phyloP scores from a whole-genome alignment of 1,140 invertebrate genomes.

The Magallana angulata region DNA sequence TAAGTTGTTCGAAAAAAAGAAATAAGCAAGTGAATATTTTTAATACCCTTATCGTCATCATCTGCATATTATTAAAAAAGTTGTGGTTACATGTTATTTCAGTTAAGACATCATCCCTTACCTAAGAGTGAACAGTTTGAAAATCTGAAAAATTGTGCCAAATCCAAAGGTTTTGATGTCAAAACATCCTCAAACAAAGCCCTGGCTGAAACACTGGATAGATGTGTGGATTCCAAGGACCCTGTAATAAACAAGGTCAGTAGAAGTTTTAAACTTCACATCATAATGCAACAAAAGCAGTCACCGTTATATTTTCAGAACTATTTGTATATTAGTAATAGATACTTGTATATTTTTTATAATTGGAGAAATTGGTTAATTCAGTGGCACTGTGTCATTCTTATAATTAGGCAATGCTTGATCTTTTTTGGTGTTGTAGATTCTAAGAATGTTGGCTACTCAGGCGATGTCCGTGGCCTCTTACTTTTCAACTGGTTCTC shows the following conservation, averaged over 20 bases:
- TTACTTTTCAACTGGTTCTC: conserved; percentile 77
- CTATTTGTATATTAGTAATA: too few species aligned
- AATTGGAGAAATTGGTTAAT: neutral
- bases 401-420: too few species aligned
- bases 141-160: conserved; percentile 73
- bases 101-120: conserved; percentile 76
- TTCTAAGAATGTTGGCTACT: conserved; percentile 76
- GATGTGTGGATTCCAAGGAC: conserved; percentile 74
- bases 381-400: neutral
- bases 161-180: conserved; percentile 73
- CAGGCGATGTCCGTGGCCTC: conserved; percentile 78
- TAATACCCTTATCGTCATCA: too few species aligned
- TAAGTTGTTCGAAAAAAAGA: too few species aligned
- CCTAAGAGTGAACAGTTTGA: conserved; percentile 77
- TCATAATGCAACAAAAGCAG: neutral
- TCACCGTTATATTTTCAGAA: too few species aligned
- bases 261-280: neutral
- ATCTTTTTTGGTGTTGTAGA: conserved; percentile 58
- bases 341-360: too few species aligned
- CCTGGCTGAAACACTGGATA: conserved; percentile 77
- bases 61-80: too few species aligned
- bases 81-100: neutral
- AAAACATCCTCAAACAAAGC: conserved; percentile 73
- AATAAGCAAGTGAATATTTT: too few species aligned
- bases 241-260: conserved; percentile 74